Evolutionary conservation across 2,888 invertebrate species (phyloP).

Genomic region (Herminia tarsipennalis): DNA sequence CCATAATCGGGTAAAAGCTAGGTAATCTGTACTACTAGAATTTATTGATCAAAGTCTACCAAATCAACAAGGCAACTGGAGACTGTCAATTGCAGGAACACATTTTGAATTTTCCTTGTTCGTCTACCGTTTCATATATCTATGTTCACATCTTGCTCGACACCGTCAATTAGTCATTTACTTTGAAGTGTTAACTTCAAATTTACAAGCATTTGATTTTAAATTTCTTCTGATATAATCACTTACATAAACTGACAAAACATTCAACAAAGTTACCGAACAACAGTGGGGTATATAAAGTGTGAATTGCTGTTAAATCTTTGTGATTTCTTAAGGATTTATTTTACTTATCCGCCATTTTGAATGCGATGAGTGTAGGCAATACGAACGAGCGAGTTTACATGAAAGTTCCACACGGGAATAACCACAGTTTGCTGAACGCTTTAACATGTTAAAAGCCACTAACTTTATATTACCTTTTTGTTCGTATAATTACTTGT

Average conservation of each 20-base stretch:
- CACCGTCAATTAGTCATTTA: conserved; percentile 9
- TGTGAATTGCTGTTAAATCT: conserved; percentile 9
- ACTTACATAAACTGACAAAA: conserved; percentile 12
- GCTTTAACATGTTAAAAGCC: conserved; percentile 76
- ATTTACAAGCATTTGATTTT: conserved; percentile 13
- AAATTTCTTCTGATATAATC: conserved; percentile 12
- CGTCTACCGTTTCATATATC: no score
- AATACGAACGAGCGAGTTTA: conserved; percentile 60
- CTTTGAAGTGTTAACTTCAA: conserved; percentile 12
- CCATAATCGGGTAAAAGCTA: no score
- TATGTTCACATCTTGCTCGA: conserved; percentile 2
- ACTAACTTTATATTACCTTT: conserved; percentile 74
- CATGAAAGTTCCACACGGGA: conserved; percentile 66
- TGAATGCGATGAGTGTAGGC: conserved; percentile 43
- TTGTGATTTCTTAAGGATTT: conserved; percentile 39
- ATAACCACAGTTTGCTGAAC: conserved; percentile 72
- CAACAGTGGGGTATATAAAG: neutral
- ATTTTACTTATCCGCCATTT: conserved; percentile 59
- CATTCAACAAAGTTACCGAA: conserved; percentile 12
- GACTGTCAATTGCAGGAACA: no score
- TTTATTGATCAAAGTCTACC: no score
- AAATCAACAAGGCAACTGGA: no score
- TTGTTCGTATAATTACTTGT: conserved; percentile 66
- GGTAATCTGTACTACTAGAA: no score
- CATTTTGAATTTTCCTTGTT: no score